phyloP scores from a whole-genome alignment of 2,888 invertebrate species.

The Atrina japonica region DNA sequence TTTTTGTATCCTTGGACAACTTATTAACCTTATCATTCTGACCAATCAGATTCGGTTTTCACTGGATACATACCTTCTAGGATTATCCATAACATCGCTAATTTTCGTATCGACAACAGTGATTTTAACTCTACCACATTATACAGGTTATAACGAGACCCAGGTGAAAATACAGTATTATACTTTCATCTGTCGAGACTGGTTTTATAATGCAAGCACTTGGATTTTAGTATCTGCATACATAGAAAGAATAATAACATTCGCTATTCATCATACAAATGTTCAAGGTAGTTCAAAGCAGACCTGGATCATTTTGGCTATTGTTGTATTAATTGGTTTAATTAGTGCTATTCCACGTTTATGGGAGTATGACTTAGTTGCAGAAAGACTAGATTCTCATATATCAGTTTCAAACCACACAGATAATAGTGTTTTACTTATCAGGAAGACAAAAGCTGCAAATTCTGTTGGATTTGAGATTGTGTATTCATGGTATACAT shows the following conservation, averaged over 20 bases:
- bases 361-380: conserved; percentile 74
- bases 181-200: conserved; percentile 71
- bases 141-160: conserved; percentile 65
- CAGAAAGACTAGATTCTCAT: neutral
- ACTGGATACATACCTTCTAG: conserved; percentile 75
- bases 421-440: conserved; percentile 44
- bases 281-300: conserved; percentile 70
- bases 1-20: conserved; percentile 69
- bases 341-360: conserved; percentile 76
- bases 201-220: conserved; percentile 76
- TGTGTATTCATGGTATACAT: conserved; percentile 78
- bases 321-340: conserved; percentile 74
- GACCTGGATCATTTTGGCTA: conserved; percentile 70
- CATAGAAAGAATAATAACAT: conserved; percentile 72
- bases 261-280: conserved; percentile 66
- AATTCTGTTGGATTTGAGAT: conserved; percentile 73
- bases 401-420: neutral
- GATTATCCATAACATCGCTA: conserved; percentile 66
- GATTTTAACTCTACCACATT: conserved; percentile 68
- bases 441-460: conserved; percentile 63
- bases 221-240: conserved; percentile 77
- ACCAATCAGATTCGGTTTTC: conserved; percentile 69
- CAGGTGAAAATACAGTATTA: conserved; percentile 72
- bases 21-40: conserved; percentile 74
- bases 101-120: conserved; percentile 65